Base-by-base conservation (phyloP, 2,797 vertebrate genomes). In the Erethizon dorsatum region DNA sequence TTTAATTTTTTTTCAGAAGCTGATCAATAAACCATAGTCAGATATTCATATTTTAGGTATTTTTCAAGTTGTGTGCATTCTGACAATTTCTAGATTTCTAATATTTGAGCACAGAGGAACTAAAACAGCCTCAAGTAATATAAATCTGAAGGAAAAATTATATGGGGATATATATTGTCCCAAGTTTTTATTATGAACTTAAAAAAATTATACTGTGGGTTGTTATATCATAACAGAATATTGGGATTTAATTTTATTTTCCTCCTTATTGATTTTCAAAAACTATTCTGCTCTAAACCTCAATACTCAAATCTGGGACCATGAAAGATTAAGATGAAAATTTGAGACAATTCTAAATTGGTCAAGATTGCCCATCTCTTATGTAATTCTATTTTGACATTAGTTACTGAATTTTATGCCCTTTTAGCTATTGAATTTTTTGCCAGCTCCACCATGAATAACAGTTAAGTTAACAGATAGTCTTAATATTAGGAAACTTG, bases 351-450 rank as follows among this genome's bases (percentile, higher is more conserved):
- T 71, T 97, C 47, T 57, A 78, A 92, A n/a, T n/a, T 61, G 18
- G 61, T 28, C 37, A 18, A 59, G 47, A 37, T 95, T 88, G 82
- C 71, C 79, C 69, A 56, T 57, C 82, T 56, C 37, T 95, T 93
- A 57, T 85, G 54, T 63, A 89, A 96, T 88, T 94, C 79, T 67
- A 90, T 84, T 94, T 65, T 95, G 79, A 96, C 83, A 54, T 94
- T 47, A 57, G 75, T 57, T 83, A 71, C 61, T 96, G 31, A 87
- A 50, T 54, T 56, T 93, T 87, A 92, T 41, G 47, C 13, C 83
- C 65, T 95, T 88, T 96, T 89, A 96, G 89, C 79, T 83, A 50
- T 52, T 95, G 89, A 94, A 56, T 57, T 61, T 61, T 78, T 69
- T 61, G 84, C 85, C 93, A 96, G 45, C 15, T 88, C 57, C 69